Base-by-base conservation (phyloP, 2,888 invertebrate species). In the Ectobius pallidus region DNA sequence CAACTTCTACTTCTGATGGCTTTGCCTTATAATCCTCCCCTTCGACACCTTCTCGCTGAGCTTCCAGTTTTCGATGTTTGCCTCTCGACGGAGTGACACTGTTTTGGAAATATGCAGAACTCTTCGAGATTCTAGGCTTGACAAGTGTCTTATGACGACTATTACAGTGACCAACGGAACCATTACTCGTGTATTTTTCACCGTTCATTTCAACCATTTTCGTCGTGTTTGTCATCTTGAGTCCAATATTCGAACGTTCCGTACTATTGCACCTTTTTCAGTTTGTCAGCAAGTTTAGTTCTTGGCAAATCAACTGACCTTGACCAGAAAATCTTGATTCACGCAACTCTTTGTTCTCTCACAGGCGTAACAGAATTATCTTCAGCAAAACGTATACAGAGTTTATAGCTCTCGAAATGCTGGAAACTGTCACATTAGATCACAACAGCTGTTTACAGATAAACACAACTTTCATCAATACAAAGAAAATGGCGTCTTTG, bases 1-100 rank as follows among this genome's bases (percentile, higher is more conserved):
- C 16, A 32, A 49, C 58, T 30, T 62, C 65, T 30, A 55, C 55
- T 16, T 20, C 55, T 16, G 69, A 39, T 16, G 52, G 20, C 4
- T 39, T 67, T 25, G 18, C 39, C 46, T 52, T 32, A 46, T 25
- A 25, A 52, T 73, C 63, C 39, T 71, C 32, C 55, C 52, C 46
- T 39, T 58, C 61, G 18, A 32, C 42, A 25, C 73, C 68, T 20
- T 73, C 74, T 42, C 49, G 22, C 18, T 70, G 71, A 49, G 42
- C 46, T 30, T 76, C 74, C 52, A 68, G 62, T 63, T 73, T 75
- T 49, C 77, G 71, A 71, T 73, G 74, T 73, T 75, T 77, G 25
- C 75, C 74, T 69, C 74, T 73, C 2, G 74, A 44, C 25, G 77
- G 77, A 22, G 73, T 75, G 11, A 70, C 73, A 62, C 73, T 73